These are phyloP conservation scores for Xenopus borealis DNA, from an alignment of 2,113 vertebrate species.

Conservation along the genomic window DNA sequence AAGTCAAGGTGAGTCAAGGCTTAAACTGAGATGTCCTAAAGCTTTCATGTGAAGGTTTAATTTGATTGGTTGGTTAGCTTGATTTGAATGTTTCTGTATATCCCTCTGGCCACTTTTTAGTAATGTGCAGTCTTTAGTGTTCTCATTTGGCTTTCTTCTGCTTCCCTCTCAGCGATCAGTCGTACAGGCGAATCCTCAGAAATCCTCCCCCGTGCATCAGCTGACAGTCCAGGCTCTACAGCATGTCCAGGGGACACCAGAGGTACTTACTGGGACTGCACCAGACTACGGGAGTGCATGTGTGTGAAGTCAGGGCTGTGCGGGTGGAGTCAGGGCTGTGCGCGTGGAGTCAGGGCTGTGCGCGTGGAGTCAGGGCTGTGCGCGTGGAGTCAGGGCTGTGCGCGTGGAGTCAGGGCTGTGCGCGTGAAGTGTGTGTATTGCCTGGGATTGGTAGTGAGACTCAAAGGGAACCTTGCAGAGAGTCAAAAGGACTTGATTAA, in stretches of 20 bases:
- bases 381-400: too few species aligned
- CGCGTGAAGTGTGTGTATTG: too few species aligned
- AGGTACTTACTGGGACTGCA: constrained; percentile 60
- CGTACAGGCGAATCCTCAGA: constrained; percentile 74
- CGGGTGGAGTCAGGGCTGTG: too few species aligned
- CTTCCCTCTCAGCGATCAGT: constrained; percentile 75
- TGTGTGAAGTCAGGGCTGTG: not conserved
- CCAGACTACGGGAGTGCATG: not conserved
- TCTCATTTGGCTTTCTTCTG: constrained; percentile 4
- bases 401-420: too few species aligned
- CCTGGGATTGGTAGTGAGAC: not conserved
- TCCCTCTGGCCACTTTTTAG: not conserved
- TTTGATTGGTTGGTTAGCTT: not conserved
- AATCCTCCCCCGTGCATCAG: constrained; percentile 76
- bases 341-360: too few species aligned
- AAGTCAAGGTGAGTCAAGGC: too few species aligned
- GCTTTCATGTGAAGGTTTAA: too few species aligned
- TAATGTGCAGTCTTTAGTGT: not conserved
- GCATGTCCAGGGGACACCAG: constrained; percentile 77
- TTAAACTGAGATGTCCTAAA: too few species aligned
- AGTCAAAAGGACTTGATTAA: not conserved
- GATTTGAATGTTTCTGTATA: not conserved
- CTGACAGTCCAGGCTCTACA: constrained; percentile 74
- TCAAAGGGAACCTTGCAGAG: not conserved
- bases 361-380: too few species aligned